These are phyloP conservation scores for Holacanthus passer DNA, from an alignment of 2,113 vertebrate genomes.

Conservation along the genomic window DNA sequence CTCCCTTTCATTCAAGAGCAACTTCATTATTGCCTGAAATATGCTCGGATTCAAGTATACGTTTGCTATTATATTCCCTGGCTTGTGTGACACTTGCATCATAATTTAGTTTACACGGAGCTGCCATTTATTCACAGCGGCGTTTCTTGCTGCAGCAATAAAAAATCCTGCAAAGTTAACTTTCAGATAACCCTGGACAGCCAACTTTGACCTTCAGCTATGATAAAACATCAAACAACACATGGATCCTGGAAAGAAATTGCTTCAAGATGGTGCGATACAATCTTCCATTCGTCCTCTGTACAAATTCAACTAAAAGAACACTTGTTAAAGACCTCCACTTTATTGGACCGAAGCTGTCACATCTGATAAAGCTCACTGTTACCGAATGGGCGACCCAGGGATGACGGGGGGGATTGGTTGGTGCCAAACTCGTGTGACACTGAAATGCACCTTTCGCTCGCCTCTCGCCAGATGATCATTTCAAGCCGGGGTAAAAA, in stretches of 20 bases:
- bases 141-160: not conserved
- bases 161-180: constrained; percentile 25
- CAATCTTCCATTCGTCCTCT: constrained; percentile 58
- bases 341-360: constrained; percentile 77
- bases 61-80: constrained; percentile 21
- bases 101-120: constrained; percentile 38
- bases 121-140: not conserved
- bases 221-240: constrained; percentile 62
- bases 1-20: constrained; percentile 68
- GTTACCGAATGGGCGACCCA: constrained; percentile 61
- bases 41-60: constrained; percentile 43
- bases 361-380: constrained; percentile 81
- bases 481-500: constrained; percentile 1
- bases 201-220: constrained; percentile 65
- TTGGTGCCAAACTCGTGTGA: constrained; percentile 60
- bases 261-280: constrained; percentile 60
- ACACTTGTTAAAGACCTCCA: constrained; percentile 80
- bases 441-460: constrained; percentile 64
- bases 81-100: constrained; percentile 37
- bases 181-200: constrained; percentile 19
- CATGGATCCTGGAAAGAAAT: constrained; percentile 57
- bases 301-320: constrained; percentile 69
- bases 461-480: constrained; percentile 37
- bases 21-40: constrained; percentile 69
- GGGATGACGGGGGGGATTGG: constrained; percentile 67